Percentiles rank a stretch among this genome's conserved stretches.
These are phyloP conservation scores for Chrysolina americana DNA, from an alignment of 2,888 invertebrate species.

Conservation along the genomic window DNA sequence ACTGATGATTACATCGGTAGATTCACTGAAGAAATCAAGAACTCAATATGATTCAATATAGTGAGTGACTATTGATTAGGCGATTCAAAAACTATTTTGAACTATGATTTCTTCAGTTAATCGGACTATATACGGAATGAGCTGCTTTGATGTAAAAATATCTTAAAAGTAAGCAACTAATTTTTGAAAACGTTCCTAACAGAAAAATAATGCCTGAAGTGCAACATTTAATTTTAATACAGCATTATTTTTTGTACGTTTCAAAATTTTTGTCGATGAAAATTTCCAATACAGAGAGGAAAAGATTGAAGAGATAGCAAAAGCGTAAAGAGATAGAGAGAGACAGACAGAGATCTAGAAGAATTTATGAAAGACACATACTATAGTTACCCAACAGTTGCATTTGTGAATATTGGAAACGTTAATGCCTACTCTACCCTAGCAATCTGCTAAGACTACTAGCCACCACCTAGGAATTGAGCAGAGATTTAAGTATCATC, in stretches of 20 bases:
- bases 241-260: not conserved
- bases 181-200: not conserved
- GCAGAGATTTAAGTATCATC: not conserved
- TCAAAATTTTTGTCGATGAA: constrained; percentile 15
- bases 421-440: constrained; percentile 4
- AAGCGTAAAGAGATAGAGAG: not conserved
- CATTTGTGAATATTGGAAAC: constrained; percentile 21
- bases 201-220: not conserved
- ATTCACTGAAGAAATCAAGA: not conserved
- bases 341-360: not conserved
- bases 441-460: not conserved
- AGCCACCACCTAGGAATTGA: constrained; percentile 23
- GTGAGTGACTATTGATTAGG: no score
- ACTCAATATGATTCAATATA: not conserved
- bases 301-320: not conserved
- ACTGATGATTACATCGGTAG: not conserved
- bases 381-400: constrained; percentile 17
- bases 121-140: not conserved
- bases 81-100: not conserved
- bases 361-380: constrained; percentile 6
- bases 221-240: not conserved
- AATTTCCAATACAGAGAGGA: not conserved
- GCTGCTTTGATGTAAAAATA: not conserved
- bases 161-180: constrained; percentile 2
- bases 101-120: not conserved